A percentile compares a stretch with the other conserved stretches of the same genome.
phyloP scores from a whole-genome alignment of 1,140 invertebrate species.

The Heliconius hermathena region DNA sequence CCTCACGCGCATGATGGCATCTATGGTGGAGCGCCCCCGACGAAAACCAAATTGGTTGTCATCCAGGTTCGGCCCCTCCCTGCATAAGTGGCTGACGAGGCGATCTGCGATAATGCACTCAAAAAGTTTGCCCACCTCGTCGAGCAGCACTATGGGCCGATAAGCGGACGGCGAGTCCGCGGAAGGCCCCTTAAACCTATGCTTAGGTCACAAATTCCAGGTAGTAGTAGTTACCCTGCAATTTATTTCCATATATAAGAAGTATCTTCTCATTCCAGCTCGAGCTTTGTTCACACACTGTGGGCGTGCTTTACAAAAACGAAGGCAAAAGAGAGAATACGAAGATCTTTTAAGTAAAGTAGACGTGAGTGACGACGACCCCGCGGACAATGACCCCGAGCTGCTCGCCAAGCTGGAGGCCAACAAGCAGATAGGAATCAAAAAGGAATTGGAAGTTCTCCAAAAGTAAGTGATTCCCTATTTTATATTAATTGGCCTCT shows the following conservation, averaged over 20 bases:
- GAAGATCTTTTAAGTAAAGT: slow-evolving; percentile 44
- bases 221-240: no score
- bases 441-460: slow-evolving; percentile 56
- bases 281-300: slow-evolving; percentile 57
- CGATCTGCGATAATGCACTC: no score
- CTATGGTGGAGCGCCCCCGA: no score
- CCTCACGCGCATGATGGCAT: no score
- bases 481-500: neutral
- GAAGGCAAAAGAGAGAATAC: slow-evolving; percentile 61
- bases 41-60: no score
- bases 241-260: neutral
- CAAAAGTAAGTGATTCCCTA: slow-evolving; percentile 45
- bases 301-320: slow-evolving; percentile 59
- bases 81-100: no score
- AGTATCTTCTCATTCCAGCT: slow-evolving; percentile 46
- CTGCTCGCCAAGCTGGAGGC: slow-evolving; percentile 51
- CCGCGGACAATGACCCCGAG: slow-evolving; percentile 54
- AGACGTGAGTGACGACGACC: slow-evolving; percentile 49
- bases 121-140: no score
- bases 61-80: no score
- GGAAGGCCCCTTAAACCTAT: no score
- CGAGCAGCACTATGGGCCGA: no score
- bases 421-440: slow-evolving; percentile 48
- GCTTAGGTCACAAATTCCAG: no score
- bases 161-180: no score